Conservation (phyloP, 2,113 vertebrate species). For the Limanda limanda region DNA sequence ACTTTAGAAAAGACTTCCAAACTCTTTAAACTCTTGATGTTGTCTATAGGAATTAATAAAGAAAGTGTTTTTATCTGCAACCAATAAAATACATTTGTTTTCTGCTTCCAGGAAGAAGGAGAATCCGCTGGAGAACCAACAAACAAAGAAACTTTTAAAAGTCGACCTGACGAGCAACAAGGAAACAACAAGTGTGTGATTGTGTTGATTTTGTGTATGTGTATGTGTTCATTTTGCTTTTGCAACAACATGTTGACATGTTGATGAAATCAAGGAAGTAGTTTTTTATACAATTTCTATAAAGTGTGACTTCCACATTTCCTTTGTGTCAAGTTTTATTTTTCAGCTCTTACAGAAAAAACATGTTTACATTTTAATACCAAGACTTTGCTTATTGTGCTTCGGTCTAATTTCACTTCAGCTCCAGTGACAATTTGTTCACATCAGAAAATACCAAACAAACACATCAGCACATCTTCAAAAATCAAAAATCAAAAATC, state of each 20-base stretch:
- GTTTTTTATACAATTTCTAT: slow-evolving; percentile 10
- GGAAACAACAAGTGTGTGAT: slow-evolving; percentile 60
- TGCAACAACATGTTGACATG: background rate
- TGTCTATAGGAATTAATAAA: too few species aligned
- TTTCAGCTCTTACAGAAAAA: slow-evolving; percentile 10
- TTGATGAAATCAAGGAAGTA: background rate
- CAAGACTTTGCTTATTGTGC: background rate
- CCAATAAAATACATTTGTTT: background rate
- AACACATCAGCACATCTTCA: background rate
- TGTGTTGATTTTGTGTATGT: background rate
- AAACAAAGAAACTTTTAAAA: slow-evolving; percentile 56
- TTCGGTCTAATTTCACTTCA: background rate
- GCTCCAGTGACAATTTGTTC: background rate
- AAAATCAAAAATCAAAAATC: background rate
- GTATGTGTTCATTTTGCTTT: background rate
- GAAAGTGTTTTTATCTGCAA: too few species aligned
- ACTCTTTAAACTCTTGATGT: too few species aligned
- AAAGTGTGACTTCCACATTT: background rate
- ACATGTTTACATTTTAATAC: background rate
- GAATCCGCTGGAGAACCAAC: slow-evolving; percentile 34
- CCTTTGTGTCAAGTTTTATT: slow-evolving; percentile 32
- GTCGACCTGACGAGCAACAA: slow-evolving; percentile 53
- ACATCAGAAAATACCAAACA: background rate
- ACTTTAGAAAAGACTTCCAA: too few species aligned
- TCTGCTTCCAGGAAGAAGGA: slow-evolving; percentile 60